Base-by-base conservation (phyloP, 64 coral and sea anemone species). In the Porites australiensis region DNA sequence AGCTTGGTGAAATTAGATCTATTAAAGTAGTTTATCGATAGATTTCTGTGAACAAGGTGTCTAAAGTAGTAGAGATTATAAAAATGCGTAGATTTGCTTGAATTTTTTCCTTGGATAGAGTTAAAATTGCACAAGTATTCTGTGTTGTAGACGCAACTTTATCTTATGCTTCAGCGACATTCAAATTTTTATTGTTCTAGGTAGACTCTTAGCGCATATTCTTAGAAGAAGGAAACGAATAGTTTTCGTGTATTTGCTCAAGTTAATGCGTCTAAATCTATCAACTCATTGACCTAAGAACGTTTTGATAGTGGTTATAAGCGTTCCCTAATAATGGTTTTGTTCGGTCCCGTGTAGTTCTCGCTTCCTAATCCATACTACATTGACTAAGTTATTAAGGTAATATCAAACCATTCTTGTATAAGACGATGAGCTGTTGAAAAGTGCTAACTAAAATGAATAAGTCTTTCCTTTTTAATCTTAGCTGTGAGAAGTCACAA, bases 311-410 rank as follows among this genome's bases (percentile, higher is more conserved):
- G 64, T 72, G 49, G 70, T 69, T 80, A 51, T 94, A 97, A 94
- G 92, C 90, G 95, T 88, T 93, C 94, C 75, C 52, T 97, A 97
- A 94, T 97, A 97, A 77, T 91, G 88, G 95, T 97, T 97, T 97
- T 97, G 95, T 97, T 81, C 6, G 67, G 19, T 22, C 66, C 60
- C 95, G 92, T 97, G 92, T 95, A 91, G 64, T 97, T 94, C 92
- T 93, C 88, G 92, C 75, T 64, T 78, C 75, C 84, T 97, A 97
- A 97, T 97, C 95, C 89, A 70, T 48, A 48, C 13, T 94, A 88
- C 87, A 97, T 97, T 91, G 88, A 75, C 65, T 89, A 21, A 77
- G 95, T 97, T 94, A 97, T 97, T 97, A 93, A 84, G 81, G 81
- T 84, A 84, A 84, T 84, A 68, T 84, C 81, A 84, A 84, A 84